phyloP scores from a whole-genome alignment of 2,797 vertebrate species.

The Cichlasoma orientale region DNA sequence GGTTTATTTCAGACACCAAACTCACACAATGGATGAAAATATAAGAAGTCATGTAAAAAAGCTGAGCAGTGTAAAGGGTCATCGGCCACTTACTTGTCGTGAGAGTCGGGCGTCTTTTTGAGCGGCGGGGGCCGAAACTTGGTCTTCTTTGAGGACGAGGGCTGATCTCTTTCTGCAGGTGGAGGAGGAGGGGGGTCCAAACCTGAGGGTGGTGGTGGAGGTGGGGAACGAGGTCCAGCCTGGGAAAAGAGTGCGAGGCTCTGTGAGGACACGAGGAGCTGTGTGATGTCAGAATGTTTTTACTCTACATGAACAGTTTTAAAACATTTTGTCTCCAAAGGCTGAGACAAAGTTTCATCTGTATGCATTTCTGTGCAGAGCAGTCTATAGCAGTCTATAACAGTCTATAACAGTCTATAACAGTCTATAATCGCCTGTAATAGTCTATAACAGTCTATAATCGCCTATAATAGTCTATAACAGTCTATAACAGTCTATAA shows the following conservation, averaged over 20 bases:
- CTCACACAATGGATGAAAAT: neutral
- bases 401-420: too few relatives aligned
- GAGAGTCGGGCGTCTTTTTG: conserved; percentile 88
- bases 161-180: conserved; percentile 75
- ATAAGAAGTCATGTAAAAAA: neutral
- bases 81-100: conserved; percentile 87
- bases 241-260: conserved; percentile 33
- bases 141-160: conserved; percentile 82
- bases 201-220: conserved; percentile 58
- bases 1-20: neutral
- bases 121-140: conserved; percentile 91
- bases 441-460: too few relatives aligned
- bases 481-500: too few relatives aligned
- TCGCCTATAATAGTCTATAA: too few relatives aligned
- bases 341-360: neutral
- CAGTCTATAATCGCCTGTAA: too few relatives aligned
- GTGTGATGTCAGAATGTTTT: neutral
- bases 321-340: neutral
- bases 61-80: neutral
- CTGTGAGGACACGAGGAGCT: neutral
- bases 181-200: conserved; percentile 74
- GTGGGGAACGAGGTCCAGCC: conserved; percentile 72
- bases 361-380: too few relatives aligned
- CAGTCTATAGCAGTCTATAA: too few relatives aligned
- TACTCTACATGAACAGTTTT: neutral